These are phyloP conservation scores for Sarcophilus harrisii DNA, from an alignment of 2,797 vertebrate species.

Conservation along the genomic window DNA sequence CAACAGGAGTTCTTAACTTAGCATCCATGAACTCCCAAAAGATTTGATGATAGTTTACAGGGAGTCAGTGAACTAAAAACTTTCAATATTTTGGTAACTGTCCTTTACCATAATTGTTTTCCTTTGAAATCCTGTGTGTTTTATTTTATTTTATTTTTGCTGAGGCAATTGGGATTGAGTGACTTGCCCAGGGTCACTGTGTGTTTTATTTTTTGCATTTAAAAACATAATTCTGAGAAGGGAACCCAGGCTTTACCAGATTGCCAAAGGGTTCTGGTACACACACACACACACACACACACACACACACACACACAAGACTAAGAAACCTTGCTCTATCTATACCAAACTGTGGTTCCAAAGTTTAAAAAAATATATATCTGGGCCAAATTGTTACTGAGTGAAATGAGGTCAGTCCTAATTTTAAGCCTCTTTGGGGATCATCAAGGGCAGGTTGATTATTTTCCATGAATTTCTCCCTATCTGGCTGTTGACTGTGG, in stretches of 20 bases:
- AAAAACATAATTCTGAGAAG: not conserved
- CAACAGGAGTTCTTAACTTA: not conserved
- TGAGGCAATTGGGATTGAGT: too few species aligned
- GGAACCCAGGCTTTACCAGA: not conserved
- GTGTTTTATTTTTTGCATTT: not conserved
- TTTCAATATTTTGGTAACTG: not conserved
- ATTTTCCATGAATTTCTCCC: not conserved
- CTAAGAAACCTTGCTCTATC: not conserved
- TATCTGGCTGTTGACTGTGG: not conserved
- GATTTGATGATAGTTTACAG: not conserved
- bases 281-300: too few species aligned
- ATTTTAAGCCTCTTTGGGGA: not conserved
- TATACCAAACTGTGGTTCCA: not conserved
- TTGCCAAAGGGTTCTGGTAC: not conserved
- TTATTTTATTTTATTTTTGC: too few species aligned
- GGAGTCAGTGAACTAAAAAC: not conserved
- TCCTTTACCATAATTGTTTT: not conserved
- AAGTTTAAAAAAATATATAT: not conserved
- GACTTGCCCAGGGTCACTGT: too few species aligned
- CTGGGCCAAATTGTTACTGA: not conserved
- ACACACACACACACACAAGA: not conserved
- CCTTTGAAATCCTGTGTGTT: not conserved
- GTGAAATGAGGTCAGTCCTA: not conserved
- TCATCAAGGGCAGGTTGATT: not conserved
- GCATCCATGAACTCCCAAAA: not conserved